These are phyloP conservation scores for Xestia ashworthii DNA, from an alignment of 2,888 invertebrate species.

Conservation along the genomic window DNA sequence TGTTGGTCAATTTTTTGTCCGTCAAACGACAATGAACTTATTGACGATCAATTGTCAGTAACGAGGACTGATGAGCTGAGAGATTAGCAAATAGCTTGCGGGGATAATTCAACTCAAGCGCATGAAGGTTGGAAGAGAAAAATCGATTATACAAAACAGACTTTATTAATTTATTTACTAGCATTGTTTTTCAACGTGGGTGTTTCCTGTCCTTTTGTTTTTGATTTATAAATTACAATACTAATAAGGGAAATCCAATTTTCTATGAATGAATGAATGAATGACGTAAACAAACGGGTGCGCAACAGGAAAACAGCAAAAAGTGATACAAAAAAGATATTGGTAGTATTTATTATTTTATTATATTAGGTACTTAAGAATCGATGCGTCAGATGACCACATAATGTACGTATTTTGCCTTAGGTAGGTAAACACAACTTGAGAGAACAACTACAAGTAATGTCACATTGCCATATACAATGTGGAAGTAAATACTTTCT, in stretches of 20 bases:
- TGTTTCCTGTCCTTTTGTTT: not conserved
- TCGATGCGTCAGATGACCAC: constrained; percentile 28
- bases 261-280: not conserved
- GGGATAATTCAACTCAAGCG: constrained; percentile 35
- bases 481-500: constrained; percentile 26
- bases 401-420: not conserved
- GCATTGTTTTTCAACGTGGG: not conserved
- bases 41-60: constrained; percentile 71
- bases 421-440: not conserved
- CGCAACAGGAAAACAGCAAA: constrained; percentile 37
- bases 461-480: constrained; percentile 8
- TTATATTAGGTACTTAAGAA: constrained; percentile 1
- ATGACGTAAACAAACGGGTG: constrained; percentile 7
- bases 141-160: not conserved
- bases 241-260: constrained; percentile 23
- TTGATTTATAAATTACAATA: not conserved
- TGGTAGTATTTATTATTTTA: not conserved
- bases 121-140: constrained; percentile 14
- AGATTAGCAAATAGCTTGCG: constrained; percentile 62
- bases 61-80: constrained; percentile 67
- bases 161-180: not conserved
- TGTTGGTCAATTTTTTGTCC: constrained; percentile 59
- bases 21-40: constrained; percentile 70
- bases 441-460: not conserved
- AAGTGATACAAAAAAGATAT: not conserved